Conservation (phyloP, 2,113 vertebrate species). For the Zosterops pallidus region DNA sequence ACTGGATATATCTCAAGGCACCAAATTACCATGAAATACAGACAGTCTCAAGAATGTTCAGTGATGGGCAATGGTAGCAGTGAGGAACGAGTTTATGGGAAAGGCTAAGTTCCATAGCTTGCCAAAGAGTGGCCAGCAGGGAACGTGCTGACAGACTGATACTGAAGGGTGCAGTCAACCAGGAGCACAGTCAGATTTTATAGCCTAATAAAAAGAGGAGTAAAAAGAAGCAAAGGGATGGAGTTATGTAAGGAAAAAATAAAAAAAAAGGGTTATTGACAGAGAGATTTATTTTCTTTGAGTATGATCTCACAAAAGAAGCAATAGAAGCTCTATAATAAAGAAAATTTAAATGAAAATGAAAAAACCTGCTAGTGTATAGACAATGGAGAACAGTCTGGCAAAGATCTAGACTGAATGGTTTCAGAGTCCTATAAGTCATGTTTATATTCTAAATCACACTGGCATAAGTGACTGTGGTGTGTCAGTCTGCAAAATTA, state of each 20-base stretch:
- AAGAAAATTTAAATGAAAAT: not conserved
- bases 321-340: not conserved
- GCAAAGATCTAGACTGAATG: not conserved
- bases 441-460: not conserved
- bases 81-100: not conserved
- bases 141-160: not conserved
- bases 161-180: not conserved
- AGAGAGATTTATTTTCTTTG: not conserved
- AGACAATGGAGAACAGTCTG: not conserved
- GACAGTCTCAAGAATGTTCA: not conserved
- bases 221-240: not conserved
- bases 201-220: not conserved
- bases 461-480: not conserved
- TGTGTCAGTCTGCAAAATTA: not conserved
- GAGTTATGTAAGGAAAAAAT: not conserved
- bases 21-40: not conserved
- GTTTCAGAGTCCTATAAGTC: not conserved
- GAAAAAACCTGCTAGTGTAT: not conserved
- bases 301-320: not conserved
- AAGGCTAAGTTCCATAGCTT: not conserved
- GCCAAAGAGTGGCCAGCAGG: not conserved
- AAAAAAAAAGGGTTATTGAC: not conserved
- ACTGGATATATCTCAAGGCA: not conserved
- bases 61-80: not conserved
- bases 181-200: not conserved